These are phyloP conservation scores for Catharus minimus DNA, from an alignment of 2,113 vertebrate species.

Conservation along the genomic window DNA sequence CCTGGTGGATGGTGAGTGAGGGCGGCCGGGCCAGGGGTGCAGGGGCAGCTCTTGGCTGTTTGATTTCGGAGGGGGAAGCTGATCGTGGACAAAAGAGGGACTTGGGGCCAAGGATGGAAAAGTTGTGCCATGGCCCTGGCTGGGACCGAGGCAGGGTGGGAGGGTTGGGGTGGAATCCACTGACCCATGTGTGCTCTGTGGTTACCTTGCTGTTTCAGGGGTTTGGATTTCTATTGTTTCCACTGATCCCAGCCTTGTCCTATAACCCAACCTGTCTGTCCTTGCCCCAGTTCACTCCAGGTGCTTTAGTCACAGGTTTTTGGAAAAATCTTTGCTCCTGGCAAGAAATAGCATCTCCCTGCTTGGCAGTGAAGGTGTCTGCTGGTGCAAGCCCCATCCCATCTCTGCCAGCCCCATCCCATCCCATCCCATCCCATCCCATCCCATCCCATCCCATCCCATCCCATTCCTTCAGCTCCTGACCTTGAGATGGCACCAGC, in stretches of 20 bases:
- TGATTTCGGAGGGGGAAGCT: neutral
- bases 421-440: neutral
- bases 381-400: neutral
- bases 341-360: neutral
- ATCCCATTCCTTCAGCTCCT: neutral
- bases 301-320: neutral
- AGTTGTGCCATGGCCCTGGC: accelerated
- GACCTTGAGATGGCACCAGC: accelerated
- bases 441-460: neutral
- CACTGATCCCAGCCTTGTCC: neutral
- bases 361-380: neutral
- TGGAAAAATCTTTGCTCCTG: neutral
- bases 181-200: accelerated
- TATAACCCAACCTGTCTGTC: neutral
- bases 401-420: neutral
- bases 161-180: accelerated
- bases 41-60: accelerated
- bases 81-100: accelerated
- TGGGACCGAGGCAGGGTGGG: neutral
- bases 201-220: too few relatives aligned
- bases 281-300: neutral
- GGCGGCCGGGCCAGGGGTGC: accelerated
- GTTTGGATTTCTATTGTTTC: neutral
- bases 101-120: accelerated
- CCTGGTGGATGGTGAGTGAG: slow-evolving; percentile 95